phyloP scores from a whole-genome alignment of 37 sponge, comb jelly and placozoan genomes.

The Chondrilla cf. caribensis region DNA sequence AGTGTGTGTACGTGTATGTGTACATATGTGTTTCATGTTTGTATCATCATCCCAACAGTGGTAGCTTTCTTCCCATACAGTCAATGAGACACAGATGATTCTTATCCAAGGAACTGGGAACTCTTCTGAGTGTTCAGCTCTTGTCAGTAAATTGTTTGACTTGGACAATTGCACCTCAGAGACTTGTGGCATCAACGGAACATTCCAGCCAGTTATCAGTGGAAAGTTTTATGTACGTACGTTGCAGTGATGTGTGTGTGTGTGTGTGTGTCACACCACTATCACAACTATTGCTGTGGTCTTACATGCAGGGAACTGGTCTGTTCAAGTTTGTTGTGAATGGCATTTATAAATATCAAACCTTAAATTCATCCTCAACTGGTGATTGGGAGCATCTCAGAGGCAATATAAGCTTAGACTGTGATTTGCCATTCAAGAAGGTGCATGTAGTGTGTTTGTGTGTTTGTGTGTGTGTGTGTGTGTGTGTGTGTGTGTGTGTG shows the following conservation, averaged over 20 bases:
- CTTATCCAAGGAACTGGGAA: constrained; percentile 6
- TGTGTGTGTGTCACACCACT: background rate
- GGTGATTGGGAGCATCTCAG: background rate
- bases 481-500: background rate
- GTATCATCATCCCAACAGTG: no score
- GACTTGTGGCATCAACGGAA: constrained; percentile 14
- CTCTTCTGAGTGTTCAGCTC: background rate
- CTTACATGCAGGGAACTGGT: background rate
- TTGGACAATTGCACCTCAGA: background rate
- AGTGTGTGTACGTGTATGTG: no score
- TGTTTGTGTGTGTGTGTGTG: constrained; percentile 1
- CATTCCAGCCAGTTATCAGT: background rate
- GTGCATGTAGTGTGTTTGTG: background rate
- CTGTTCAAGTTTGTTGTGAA: background rate
- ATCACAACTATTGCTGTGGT: background rate
- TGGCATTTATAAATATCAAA: background rate
- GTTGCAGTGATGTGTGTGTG: no score
- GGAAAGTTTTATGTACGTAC: background rate
- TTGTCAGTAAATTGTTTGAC: background rate
- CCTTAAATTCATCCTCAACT: background rate
- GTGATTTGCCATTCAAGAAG: background rate
- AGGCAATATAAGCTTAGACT: background rate
- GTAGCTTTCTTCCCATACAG: no score
- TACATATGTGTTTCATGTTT: no score
- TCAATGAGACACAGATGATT: no score